Evolutionary conservation across 1,140 invertebrate genomes (phyloP), one percentile per base, ranked within the genome.

Genomic region (Caerostris darwini): DNA sequence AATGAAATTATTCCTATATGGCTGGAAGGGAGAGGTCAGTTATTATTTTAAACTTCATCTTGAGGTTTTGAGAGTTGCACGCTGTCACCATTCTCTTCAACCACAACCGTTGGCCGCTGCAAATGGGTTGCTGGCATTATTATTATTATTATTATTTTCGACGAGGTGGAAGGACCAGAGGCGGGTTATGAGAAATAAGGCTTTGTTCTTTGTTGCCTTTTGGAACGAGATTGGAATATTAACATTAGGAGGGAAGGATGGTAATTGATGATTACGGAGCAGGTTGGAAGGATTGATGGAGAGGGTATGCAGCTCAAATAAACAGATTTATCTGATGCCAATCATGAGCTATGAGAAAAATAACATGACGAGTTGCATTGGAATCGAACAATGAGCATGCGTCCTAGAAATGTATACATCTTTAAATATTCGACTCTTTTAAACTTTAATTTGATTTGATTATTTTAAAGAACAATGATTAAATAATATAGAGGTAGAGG

Each of bases 1-100:
- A 93, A 77, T 71, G 34, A 71, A 93, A 93, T 93, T 87, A 86
- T 87, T 87, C 34, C 58, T 87, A 53, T 64, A 34, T 34, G 12
- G n/a, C n/a, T 81, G 58, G 57, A 54, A 85, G 82, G 67, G 92
- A 69, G 61, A 93, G 92, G 59, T 61, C 54, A 53, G 19, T 85
- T 54, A 64, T 67, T 92, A 64, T 77, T 83, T 85, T 59, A 50
- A 50, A 57, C 71, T 67, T 93, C n/a, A 86, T 85, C 81, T 90
- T 56, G 7, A 34, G 17, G 10, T 34, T 58, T 58, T 67, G 92
- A 57, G 87, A 83, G 87, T 93, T 93, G 85, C 34, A 83, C 83
- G 61, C 83, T 93, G 92, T 87, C 92, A 93, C 92, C 19, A 59
- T 85, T 85, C 12, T 50, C 90, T 17, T 17, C 19, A 69, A 19